Evolutionary conservation across 2,113 vertebrate genomes (phyloP).

Genomic region (Eublepharis macularius): DNA sequence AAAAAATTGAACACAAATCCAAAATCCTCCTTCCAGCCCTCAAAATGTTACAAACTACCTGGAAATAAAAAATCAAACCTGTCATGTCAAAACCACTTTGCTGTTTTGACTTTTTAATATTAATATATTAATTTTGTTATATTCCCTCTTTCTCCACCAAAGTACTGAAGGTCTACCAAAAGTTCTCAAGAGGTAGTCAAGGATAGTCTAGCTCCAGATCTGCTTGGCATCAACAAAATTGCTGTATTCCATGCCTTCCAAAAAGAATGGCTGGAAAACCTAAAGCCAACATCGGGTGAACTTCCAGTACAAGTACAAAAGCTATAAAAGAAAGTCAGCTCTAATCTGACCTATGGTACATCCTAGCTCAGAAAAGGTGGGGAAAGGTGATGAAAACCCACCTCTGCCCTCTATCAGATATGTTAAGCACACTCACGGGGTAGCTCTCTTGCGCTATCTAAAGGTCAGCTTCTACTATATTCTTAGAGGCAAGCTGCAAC

Average conservation of each 20-base stretch:
- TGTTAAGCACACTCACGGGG: neutral
- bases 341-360: neutral
- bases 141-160: no score
- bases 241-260: no score
- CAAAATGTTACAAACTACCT: neutral
- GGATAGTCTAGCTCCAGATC: no score
- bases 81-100: neutral
- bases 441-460: neutral
- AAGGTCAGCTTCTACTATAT: neutral
- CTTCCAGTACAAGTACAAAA: neutral
- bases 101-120: neutral
- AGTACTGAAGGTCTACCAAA: no score
- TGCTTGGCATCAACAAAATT: no score
- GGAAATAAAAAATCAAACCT: neutral
- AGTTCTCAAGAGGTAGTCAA: no score
- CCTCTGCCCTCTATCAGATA: neutral
- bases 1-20: slow-evolving; percentile 13
- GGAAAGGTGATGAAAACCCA: neutral
- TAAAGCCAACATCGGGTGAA: neutral
- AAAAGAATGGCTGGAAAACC: neutral
- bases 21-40: no score
- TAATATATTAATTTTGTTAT: no score
- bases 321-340: neutral
- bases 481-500: neutral
- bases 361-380: no score